Evolutionary conservation across 92 coral and sea anemone genomes (phyloP), one percentile per base, ranked within the genome.

Genomic region (Blastomussa wellsi): DNA sequence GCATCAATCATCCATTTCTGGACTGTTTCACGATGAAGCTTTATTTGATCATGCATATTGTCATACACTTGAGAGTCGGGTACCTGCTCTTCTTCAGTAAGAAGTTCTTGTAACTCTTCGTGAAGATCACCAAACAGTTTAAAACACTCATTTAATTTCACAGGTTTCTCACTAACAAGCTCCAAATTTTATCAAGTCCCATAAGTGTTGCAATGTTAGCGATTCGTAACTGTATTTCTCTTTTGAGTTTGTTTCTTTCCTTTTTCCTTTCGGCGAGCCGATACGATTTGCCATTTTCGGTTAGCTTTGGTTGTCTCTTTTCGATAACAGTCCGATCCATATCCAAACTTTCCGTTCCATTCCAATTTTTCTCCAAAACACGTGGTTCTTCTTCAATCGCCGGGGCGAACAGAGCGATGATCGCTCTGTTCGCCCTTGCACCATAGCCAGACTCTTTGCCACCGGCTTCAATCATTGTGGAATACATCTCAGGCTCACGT

Each of bases 211-310:
- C n/a, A n/a, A n/a, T n/a, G n/a, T n/a, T n/a, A n/a, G n/a, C n/a
- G n/a, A n/a, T n/a, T n/a, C n/a, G n/a, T n/a, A n/a, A n/a, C n/a
- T n/a, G n/a, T n/a, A n/a, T n/a, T n/a, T n/a, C n/a, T n/a, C n/a
- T n/a, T n/a, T n/a, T n/a, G n/a, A 67, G 68, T 42, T 57, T 77
- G 55, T 90, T 86, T 82, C 90, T 32, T 24, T 87, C 81, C 32
- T 66, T 49, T 52, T 9, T 73, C 31, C 69, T 85, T 62, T 90
- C 74, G 13, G 85, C n/a, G n/a, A n/a, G n/a, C n/a, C n/a, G n/a
- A n/a, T n/a, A n/a, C n/a, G n/a, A n/a, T n/a, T n/a, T n/a, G n/a
- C n/a, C n/a, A n/a, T n/a, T n/a, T n/a, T n/a, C n/a, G n/a, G n/a
- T 76, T 59, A 84, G 86, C 74, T 76, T 77, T 31, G 72, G 83